Evolutionary conservation across 1,140 invertebrate species (phyloP), one percentile per base, ranked within the genome.

Genomic region (Hydropsyche tenuis): DNA sequence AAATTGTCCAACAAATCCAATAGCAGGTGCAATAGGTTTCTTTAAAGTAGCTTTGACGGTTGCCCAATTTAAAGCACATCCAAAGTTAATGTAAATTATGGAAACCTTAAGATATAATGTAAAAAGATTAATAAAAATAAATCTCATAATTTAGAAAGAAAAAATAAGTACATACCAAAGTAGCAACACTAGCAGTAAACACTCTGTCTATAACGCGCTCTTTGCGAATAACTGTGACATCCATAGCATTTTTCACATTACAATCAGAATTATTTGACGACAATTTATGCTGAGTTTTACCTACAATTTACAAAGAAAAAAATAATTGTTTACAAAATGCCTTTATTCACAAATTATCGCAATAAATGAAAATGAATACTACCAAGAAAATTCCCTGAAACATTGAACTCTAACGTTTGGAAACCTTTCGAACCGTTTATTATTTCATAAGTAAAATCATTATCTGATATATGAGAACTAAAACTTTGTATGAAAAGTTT

Each of bases 41-140:
- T 85, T 89, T 0, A 97, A 73, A 11, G 92, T 90, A 1, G 87
- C 83, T 75, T 88, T 89, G 4, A 97, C 87, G 5, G 92, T 88
- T 0, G 85, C 79, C 86, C 94, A 89, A 80, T 96, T 91, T 79
- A 97, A 87, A 0, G 95, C 94, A 82, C 95, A 96, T 0, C 96
- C 96, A 86, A 97, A 97, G 83, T 97, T 96, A 53, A 97, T 92
- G 80, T 95, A 97, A 74, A 96, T 90, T 56, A 96, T 84, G 0
- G 91, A 90, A 23, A 86, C 81, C 85, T 86, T n/a, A n/a, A 78
- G 4, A 79, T 80, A 51, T 16, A 69, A 69, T 23, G 20, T 46
- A 4, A 64, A 48, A 12, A 48, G 4, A 48, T 48, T 46, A 68
- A 48, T 46, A n/a, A 3, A 22, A 22, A 43, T 14, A 43, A 6